Conservation (phyloP, 2,888 invertebrate species). For the Sympetrum striolatum region DNA sequence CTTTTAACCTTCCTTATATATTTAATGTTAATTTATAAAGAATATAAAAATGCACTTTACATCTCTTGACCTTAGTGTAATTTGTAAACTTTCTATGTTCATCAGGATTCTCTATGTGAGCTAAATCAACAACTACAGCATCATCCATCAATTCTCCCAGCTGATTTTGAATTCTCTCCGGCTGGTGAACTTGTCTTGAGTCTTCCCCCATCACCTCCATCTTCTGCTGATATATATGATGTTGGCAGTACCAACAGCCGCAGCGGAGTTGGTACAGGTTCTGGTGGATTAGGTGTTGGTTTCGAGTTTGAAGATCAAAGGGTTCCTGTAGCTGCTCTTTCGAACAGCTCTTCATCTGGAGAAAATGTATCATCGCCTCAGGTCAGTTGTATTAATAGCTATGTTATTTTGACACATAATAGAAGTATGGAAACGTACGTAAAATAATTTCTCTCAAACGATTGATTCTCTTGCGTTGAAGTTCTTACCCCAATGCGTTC, state of each 20-base stretch:
- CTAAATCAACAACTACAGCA: slow-evolving; percentile 85
- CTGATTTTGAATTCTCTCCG: slow-evolving; percentile 90
- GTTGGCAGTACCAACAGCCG: slow-evolving; percentile 63
- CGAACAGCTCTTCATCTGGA: slow-evolving; percentile 56
- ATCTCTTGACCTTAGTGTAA: neutral
- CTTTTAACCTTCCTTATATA: too few species aligned
- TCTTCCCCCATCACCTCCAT: slow-evolving; percentile 61
- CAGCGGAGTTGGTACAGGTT: slow-evolving; percentile 50
- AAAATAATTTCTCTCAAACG: too few species aligned
- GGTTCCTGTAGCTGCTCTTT: slow-evolving; percentile 77
- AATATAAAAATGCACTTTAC: neutral
- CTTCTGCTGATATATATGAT: slow-evolving; percentile 64
- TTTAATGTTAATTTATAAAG: too few species aligned
- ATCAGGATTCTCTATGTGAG: slow-evolving; percentile 87
- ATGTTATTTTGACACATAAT: too few species aligned
- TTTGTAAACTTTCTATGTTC: slow-evolving; percentile 46
- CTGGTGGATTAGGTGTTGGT: neutral
- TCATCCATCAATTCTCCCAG: slow-evolving; percentile 90
- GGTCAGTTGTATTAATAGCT: neutral
- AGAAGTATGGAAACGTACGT: too few species aligned
- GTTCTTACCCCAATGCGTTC: too few species aligned
- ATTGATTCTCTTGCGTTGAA: too few species aligned
- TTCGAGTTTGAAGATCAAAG: slow-evolving; percentile 76
- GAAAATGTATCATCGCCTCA: slow-evolving; percentile 43
- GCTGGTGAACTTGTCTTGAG: slow-evolving; percentile 76